These are phyloP conservation scores for Ptychodera flava DNA, from an alignment of 35 echinoderm and acorn worm genomes.

Conservation along the genomic window DNA sequence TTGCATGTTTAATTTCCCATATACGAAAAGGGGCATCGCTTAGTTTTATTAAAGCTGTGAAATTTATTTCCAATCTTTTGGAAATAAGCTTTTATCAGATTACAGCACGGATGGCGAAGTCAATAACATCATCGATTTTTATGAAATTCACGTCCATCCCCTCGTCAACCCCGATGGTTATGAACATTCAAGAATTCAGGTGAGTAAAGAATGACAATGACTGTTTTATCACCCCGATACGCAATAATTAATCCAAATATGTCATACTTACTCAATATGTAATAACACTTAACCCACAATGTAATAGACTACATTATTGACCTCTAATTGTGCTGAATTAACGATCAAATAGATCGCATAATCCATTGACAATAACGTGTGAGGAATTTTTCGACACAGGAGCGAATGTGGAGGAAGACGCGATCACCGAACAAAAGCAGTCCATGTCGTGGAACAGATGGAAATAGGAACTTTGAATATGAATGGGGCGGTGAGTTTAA, in stretches of 20 bases:
- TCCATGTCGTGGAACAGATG: slow-evolving; percentile 39
- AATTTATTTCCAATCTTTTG: background rate
- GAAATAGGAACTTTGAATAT: slow-evolving; percentile 32
- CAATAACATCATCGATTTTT: slow-evolving; percentile 25
- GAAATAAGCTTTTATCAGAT: background rate
- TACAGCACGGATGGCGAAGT: background rate
- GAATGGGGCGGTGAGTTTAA: slow-evolving; percentile 29
- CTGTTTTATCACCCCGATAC: too few species aligned
- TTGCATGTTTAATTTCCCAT: background rate
- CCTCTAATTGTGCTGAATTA: too few species aligned
- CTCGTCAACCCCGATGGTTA: slow-evolving; percentile 85
- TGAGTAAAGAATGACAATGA: too few species aligned
- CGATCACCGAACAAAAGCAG: slow-evolving; percentile 29
- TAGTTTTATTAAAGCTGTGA: background rate
- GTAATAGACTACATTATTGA: too few species aligned
- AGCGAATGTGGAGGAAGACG: slow-evolving; percentile 74
- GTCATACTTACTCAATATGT: too few species aligned
- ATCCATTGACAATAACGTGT: too few species aligned
- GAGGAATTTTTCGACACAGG: too few species aligned
- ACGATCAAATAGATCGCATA: too few species aligned
- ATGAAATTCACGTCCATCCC: slow-evolving; percentile 72
- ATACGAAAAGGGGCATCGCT: background rate
- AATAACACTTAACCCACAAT: too few species aligned
- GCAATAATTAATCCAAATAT: too few species aligned
- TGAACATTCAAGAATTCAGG: slow-evolving; percentile 47